Evolutionary conservation across 2,888 invertebrate genomes (phyloP), one percentile per base, ranked within the genome.

Genomic region (Zele albiditarsus): DNA sequence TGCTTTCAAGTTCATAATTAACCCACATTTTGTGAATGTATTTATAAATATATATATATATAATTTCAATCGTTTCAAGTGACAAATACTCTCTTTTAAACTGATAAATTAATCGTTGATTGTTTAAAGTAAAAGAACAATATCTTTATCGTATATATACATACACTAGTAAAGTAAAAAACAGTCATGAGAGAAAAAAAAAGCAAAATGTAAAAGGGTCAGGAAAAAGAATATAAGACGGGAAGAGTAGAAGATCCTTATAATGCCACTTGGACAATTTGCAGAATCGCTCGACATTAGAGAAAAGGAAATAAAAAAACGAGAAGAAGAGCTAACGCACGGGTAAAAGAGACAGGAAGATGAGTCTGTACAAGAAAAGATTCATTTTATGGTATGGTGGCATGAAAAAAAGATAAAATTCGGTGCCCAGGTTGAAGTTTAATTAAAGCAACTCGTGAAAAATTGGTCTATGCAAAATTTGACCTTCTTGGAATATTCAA

Each of bases 251-350:
- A 62, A 28, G 28, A 62, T 62, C 31, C 62, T 62, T 62, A 31
- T 62, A 62, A 62, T 62, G 62, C 62, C 27, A 62, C 62, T 62
- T 62, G 62, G 31, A 62, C 62, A 62, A 62, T 62, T 62, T 62
- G 62, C n/a, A 62, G 62, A 62, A 62, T 62, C 28, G 31, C 62
- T 62, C 16, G 62, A 62, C 62, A 31, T 28, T 27, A 27, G 23
- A 62, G 62, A 31, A 31, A 31, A 31, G 62, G 62, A n/a, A 62
- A 38, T 38, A 12, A 38, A 38, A 38, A 62, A 60, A 62, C 27
- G 62, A 62, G 31, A n/a, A 62, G 14, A 25, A 27, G 60, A 31
- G n/a, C 31, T 31, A 62, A 28, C 8, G 62, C n/a, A n/a, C n/a
- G 28, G 31, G 62, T 16, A 62, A 31, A 8, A 20, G 58, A 23